Evolutionary conservation across 2,888 invertebrate genomes (phyloP).

Genomic region (Diarsia dahlii): DNA sequence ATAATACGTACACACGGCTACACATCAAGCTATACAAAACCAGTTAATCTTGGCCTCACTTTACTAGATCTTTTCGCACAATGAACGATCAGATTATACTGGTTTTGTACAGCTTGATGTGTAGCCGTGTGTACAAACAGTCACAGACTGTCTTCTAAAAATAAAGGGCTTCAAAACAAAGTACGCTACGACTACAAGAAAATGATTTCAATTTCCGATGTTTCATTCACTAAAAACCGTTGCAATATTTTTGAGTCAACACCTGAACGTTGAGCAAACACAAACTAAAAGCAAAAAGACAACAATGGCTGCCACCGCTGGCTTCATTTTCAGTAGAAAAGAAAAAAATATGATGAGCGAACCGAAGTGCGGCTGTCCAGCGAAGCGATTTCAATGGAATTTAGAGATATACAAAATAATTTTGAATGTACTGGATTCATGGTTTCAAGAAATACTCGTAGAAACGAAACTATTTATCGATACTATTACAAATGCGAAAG

Average conservation of each 20-base stretch:
- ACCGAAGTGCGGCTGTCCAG: slow-evolving; percentile 59
- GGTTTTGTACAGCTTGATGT: too few species aligned
- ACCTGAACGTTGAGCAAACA: slow-evolving; percentile 75
- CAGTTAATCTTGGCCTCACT: too few species aligned
- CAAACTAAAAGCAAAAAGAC: slow-evolving; percentile 69
- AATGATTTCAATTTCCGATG: slow-evolving; percentile 69
- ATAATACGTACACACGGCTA: too few species aligned
- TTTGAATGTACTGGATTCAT: neutral
- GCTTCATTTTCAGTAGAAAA: slow-evolving; percentile 71
- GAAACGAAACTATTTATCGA: neutral
- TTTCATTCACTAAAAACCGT: slow-evolving; percentile 73
- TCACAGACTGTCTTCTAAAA: neutral
- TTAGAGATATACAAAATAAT: slow-evolving; percentile 25
- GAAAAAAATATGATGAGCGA: slow-evolving; percentile 73
- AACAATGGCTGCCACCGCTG: slow-evolving; percentile 66
- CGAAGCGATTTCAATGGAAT: slow-evolving; percentile 32
- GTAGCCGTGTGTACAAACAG: too few species aligned
- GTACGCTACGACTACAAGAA: slow-evolving; percentile 53
- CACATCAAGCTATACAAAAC: too few species aligned
- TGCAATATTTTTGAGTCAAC: slow-evolving; percentile 80
- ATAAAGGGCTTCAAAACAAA: slow-evolving; percentile 24
- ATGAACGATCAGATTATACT: too few species aligned
- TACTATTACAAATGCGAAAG: neutral
- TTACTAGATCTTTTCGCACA: too few species aligned
- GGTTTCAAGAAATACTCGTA: neutral